Evolutionary conservation across 2,113 vertebrate species (phyloP).

Genomic region (Lepidothrix coronata): DNA sequence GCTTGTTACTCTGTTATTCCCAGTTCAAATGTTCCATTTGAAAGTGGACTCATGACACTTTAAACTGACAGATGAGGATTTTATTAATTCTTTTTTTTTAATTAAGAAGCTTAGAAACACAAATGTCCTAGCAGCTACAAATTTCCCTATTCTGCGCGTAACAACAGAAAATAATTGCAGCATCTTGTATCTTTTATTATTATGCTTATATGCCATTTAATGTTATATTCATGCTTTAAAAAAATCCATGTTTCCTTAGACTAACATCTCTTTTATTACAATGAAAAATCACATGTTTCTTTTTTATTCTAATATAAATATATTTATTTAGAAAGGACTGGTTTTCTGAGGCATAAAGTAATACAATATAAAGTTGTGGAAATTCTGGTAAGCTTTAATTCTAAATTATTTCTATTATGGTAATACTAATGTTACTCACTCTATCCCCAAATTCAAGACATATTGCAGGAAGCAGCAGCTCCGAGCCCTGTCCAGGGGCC

Average conservation of each 20-base stretch:
- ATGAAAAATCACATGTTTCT: background rate
- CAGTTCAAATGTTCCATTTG: slow-evolving; percentile 29
- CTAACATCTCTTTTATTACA: background rate
- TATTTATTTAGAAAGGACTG: background rate
- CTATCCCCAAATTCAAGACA: background rate
- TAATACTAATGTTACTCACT: background rate
- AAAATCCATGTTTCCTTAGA: background rate
- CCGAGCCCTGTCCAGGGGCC: no score
- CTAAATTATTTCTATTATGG: background rate
- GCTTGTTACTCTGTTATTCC: background rate
- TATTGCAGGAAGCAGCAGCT: background rate
- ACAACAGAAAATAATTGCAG: slow-evolving; percentile 69
- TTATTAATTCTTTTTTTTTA: slow-evolving; percentile 32
- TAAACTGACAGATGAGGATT: slow-evolving; percentile 43
- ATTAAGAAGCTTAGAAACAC: slow-evolving; percentile 40
- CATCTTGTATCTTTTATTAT: background rate
- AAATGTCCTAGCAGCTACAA: slow-evolving; percentile 55
- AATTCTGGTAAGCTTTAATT: background rate
- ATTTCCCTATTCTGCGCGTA: slow-evolving; percentile 54
- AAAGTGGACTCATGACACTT: slow-evolving; percentile 48
- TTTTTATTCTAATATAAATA: slow-evolving; percentile 4
- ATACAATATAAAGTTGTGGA: background rate
- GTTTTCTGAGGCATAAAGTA: background rate
- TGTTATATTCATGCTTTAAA: background rate
- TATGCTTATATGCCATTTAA: background rate